Conservation (phyloP, 2,113 vertebrate species). For the Saguinus imperator region DNA sequence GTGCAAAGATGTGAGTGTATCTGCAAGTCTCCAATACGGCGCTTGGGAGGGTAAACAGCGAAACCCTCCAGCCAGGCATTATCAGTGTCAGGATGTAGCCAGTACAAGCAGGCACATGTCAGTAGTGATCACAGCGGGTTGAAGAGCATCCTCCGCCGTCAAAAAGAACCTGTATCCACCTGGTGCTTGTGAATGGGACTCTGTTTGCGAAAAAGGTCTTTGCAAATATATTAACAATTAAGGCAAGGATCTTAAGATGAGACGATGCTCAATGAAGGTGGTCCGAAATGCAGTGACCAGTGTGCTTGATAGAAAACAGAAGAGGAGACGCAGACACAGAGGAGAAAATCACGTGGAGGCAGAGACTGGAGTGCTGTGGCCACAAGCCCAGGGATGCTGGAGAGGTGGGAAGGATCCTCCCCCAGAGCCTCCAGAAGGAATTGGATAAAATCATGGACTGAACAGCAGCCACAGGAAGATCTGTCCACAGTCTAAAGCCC, state of each 20-base stretch:
- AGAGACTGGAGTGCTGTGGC: fast-evolving
- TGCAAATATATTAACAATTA: neutral
- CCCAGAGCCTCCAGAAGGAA: neutral
- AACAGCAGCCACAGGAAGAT: too few species aligned
- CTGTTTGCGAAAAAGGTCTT: neutral
- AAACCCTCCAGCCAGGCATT: fast-evolving
- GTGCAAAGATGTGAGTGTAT: fast-evolving
- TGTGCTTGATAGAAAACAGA: too few species aligned
- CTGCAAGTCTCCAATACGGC: fast-evolving
- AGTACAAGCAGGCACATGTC: neutral
- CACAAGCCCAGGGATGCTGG: neutral
- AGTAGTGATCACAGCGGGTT: fast-evolving
- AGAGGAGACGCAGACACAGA: neutral
- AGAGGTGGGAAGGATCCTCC: neutral
- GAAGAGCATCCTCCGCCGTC: fast-evolving
- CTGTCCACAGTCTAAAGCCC: too few species aligned
- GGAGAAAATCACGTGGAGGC: neutral
- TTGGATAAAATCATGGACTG: too few species aligned
- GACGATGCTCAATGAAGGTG: fast-evolving
- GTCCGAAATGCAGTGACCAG: neutral
- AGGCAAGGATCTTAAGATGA: neutral
- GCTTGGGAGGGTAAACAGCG: fast-evolving
- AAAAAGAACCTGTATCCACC: neutral
- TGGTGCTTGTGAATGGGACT: too few species aligned
- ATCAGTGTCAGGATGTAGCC: fast-evolving